Conservation (phyloP, 2,113 vertebrate genomes). For the Bufo gargarizans region DNA sequence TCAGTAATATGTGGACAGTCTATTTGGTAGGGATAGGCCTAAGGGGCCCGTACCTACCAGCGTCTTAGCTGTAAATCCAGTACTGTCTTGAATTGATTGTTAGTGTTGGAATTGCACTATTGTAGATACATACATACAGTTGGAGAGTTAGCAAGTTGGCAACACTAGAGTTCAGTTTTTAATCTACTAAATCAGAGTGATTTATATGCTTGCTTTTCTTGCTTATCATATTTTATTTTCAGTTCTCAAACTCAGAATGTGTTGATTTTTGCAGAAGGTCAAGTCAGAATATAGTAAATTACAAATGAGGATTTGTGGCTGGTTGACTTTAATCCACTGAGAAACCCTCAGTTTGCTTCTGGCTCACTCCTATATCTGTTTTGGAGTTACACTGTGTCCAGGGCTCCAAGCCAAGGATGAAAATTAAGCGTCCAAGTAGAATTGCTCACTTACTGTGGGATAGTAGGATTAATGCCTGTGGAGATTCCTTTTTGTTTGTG, state of each 20-base stretch:
- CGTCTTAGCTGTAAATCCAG: too few relatives aligned
- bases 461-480: conserved; percentile 28
- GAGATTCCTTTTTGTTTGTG: background rate
- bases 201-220: background rate
- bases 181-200: background rate
- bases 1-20: too few relatives aligned
- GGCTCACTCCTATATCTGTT: background rate
- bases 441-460: conserved; percentile 22
- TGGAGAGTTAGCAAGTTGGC: background rate
- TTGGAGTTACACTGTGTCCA: conserved; percentile 5
- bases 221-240: background rate
- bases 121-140: too few relatives aligned
- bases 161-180: background rate
- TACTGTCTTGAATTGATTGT: background rate
- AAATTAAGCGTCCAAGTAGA: background rate
- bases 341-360: conserved; percentile 46
- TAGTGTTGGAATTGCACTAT: background rate
- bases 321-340: conserved; percentile 31
- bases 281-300: conserved; percentile 33
- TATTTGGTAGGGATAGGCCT: too few relatives aligned
- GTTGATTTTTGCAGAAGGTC: conserved; percentile 13
- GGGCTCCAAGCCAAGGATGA: conserved; percentile 19
- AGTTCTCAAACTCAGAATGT: background rate
- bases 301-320: conserved; percentile 42
- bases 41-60: too few relatives aligned